Percentiles rank a stretch among this genome's conserved stretches.
These are phyloP conservation scores for Geodia barretti DNA, from an alignment of 37 sponge, comb jelly and placozoan genomes.

Conservation along the genomic window DNA sequence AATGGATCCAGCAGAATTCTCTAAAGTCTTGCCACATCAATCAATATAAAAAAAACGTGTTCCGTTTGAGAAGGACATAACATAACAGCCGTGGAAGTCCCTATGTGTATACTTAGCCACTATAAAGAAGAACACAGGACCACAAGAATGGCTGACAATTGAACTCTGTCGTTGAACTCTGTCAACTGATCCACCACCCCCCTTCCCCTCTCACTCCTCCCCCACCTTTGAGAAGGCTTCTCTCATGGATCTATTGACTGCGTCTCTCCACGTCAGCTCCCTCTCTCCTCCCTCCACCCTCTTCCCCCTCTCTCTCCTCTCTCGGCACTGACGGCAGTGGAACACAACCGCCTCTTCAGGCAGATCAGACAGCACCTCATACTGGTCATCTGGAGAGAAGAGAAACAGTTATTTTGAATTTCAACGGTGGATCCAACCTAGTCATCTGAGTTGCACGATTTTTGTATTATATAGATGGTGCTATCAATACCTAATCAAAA, in stretches of 20 bases:
- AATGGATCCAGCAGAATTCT: too few species aligned
- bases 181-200: constrained; percentile 2
- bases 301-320: constrained; percentile 1
- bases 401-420: too few species aligned
- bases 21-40: too few species aligned
- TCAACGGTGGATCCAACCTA: too few species aligned
- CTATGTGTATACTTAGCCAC: too few species aligned
- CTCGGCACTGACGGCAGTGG: constrained; percentile 54
- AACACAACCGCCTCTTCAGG: constrained; percentile 72
- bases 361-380: constrained; percentile 79
- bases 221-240: constrained; percentile 41
- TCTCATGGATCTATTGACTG: constrained; percentile 27
- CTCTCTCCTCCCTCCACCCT: constrained; percentile 4
- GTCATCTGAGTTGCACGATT: too few species aligned
- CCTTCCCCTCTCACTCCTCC: neutral
- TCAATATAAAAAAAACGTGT: too few species aligned
- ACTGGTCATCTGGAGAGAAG: constrained; percentile 64
- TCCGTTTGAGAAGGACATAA: neutral
- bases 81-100: neutral
- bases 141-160: too few species aligned
- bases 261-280: constrained; percentile 40
- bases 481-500: too few species aligned
- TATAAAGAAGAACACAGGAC: too few species aligned
- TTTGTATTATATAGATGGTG: too few species aligned
- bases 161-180: too few species aligned